A percentile compares a stretch with the other conserved stretches of the same genome.
These are phyloP conservation scores for Pemphigus obesinymphae DNA, from an alignment of 1,140 invertebrate species.

Conservation along the genomic window DNA sequence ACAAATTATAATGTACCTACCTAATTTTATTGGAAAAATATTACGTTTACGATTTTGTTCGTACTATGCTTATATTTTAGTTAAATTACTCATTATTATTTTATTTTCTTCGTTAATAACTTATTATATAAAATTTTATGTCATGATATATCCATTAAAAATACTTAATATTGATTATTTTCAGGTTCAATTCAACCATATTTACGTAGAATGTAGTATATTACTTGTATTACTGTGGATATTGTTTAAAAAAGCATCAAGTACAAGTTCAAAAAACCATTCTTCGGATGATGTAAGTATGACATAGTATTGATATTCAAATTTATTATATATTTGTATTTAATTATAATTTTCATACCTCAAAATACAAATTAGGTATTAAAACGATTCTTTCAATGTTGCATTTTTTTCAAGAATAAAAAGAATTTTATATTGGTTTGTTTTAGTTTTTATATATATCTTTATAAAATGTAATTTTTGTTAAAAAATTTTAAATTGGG, in stretches of 20 bases:
- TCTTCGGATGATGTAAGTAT: neutral
- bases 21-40: neutral
- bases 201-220: constrained; percentile 19
- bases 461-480: no score
- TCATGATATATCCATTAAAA: neutral
- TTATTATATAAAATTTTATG: neutral
- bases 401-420: no score
- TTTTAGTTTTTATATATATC: no score
- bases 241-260: neutral
- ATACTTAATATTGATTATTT: neutral
- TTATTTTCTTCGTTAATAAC: neutral
- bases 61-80: neutral
- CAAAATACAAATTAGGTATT: no score
- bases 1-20: neutral
- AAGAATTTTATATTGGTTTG: no score
- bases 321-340: no score
- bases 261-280: neutral
- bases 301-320: no score
- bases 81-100: neutral
- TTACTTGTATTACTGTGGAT: constrained; percentile 20
- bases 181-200: constrained; percentile 8
- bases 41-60: neutral
- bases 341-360: neutral
- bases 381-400: no score
- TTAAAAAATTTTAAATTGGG: no score